Conservation (phyloP, 1,140 invertebrate species). For the Drosophila obscura region DNA sequence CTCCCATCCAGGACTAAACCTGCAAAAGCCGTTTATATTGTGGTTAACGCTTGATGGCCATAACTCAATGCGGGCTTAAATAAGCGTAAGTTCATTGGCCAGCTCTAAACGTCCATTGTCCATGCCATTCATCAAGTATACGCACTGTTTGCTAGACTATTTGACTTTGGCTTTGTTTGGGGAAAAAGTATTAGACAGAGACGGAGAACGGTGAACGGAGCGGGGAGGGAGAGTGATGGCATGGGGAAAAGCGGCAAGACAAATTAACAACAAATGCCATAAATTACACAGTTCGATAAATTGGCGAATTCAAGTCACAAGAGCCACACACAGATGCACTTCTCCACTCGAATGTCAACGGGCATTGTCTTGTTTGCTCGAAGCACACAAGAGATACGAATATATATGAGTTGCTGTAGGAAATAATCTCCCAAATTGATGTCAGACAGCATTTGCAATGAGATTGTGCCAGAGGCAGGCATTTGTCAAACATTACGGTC, state of each 20-base stretch:
- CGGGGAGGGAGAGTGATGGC: no score
- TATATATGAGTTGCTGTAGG: slow-evolving; percentile 27
- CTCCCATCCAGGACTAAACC: neutral
- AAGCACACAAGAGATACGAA: slow-evolving; percentile 18
- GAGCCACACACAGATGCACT: neutral
- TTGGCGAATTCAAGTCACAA: slow-evolving; percentile 24
- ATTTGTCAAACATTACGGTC: slow-evolving; percentile 54
- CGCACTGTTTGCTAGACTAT: slow-evolving; percentile 61
- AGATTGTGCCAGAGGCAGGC: slow-evolving; percentile 41
- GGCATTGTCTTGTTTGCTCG: slow-evolving; percentile 51
- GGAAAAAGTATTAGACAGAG: slow-evolving; percentile 29
- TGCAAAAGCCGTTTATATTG: slow-evolving; percentile 58
- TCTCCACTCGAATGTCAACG: slow-evolving; percentile 51
- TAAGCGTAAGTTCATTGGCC: slow-evolving; percentile 33
- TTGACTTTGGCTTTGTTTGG: slow-evolving; percentile 40
- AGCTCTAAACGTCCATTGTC: slow-evolving; percentile 58
- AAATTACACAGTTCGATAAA: slow-evolving; percentile 70
- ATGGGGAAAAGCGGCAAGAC: slow-evolving; percentile 44
- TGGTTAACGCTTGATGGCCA: slow-evolving; percentile 61
- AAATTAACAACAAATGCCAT: slow-evolving; percentile 79
- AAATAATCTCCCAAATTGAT: slow-evolving; percentile 55
- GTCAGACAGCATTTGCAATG: slow-evolving; percentile 56
- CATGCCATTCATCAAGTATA: slow-evolving; percentile 68
- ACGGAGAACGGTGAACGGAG: neutral
- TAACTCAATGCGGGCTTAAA: slow-evolving; percentile 67